Evolutionary conservation across 1,140 invertebrate genomes (phyloP).

Genomic region (Drosophila quadrilineata): DNA sequence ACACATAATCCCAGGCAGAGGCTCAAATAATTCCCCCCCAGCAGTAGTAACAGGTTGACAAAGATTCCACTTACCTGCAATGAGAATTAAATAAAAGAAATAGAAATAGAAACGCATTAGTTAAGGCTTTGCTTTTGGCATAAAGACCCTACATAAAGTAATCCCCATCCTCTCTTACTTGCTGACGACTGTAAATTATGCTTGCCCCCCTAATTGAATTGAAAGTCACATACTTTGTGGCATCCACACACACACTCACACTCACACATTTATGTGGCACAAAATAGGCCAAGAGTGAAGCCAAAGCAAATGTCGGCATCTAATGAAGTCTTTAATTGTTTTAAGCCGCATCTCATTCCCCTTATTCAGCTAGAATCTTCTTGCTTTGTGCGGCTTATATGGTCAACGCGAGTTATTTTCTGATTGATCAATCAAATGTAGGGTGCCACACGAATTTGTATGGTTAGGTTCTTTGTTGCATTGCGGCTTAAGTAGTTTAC

Average conservation of each 20-base stretch:
- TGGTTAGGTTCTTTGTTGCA: too few relatives aligned
- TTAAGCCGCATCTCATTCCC: constrained; percentile 7
- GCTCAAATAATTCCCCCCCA: too few relatives aligned
- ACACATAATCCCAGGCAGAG: constrained; percentile 32
- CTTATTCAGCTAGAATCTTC: too few relatives aligned
- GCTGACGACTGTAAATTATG: background rate
- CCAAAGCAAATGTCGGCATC: constrained; percentile 20
- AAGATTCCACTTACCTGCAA: constrained; percentile 52
- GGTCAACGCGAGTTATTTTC: too few relatives aligned
- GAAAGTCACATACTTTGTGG: constrained; percentile 39
- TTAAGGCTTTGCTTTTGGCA: constrained; percentile 28
- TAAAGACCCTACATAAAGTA: constrained; percentile 19
- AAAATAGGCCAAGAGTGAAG: constrained; percentile 64
- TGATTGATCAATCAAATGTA: too few relatives aligned
- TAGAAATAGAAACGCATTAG: constrained; percentile 56
- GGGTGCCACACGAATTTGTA: too few relatives aligned
- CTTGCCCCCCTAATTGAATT: constrained; percentile 57
- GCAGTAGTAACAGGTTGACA: constrained; percentile 51
- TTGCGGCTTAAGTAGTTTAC: too few relatives aligned
- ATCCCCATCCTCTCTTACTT: background rate
- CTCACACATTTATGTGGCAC: constrained; percentile 32
- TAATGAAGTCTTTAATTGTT: constrained; percentile 73
- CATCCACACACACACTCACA: constrained; percentile 1
- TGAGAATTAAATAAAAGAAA: constrained; percentile 39
- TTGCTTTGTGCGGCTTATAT: too few relatives aligned